Conservation (phyloP, 2,888 invertebrate species). For the Leptopterna dolabrata region DNA sequence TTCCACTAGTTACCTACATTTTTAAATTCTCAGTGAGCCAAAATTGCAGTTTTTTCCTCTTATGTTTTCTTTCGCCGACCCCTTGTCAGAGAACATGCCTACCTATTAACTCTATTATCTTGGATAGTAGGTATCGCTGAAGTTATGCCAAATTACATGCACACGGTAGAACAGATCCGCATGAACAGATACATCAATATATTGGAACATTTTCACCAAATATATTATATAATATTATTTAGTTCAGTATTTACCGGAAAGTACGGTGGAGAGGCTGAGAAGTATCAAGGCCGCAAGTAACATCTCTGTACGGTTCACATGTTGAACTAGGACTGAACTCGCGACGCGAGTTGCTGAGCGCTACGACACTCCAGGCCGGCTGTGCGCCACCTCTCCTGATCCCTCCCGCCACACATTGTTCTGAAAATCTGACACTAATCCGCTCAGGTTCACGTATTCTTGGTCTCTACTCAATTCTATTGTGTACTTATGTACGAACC, state of each 20-base stretch:
- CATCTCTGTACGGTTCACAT: constrained; percentile 47
- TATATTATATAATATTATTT: neutral
- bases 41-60: no score
- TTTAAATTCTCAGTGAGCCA: no score
- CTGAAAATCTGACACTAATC: neutral
- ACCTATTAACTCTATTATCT: no score
- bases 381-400: neutral
- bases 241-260: constrained; percentile 1
- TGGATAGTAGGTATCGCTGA: no score
- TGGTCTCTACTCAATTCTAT: neutral
- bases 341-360: neutral
- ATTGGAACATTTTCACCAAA: neutral
- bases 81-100: no score
- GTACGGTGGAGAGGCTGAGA: constrained; percentile 24
- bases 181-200: no score
- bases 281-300: constrained; percentile 24
- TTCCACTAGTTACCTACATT: no score
- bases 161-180: no score
- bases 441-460: neutral
- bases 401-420: neutral
- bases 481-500: no score
- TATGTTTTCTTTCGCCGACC: no score
- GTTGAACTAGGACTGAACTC: constrained; percentile 27
- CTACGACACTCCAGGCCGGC: neutral
- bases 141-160: no score